Base-by-base conservation (phyloP, 2,797 vertebrate genomes). In the Phrynocephalus forsythii region DNA sequence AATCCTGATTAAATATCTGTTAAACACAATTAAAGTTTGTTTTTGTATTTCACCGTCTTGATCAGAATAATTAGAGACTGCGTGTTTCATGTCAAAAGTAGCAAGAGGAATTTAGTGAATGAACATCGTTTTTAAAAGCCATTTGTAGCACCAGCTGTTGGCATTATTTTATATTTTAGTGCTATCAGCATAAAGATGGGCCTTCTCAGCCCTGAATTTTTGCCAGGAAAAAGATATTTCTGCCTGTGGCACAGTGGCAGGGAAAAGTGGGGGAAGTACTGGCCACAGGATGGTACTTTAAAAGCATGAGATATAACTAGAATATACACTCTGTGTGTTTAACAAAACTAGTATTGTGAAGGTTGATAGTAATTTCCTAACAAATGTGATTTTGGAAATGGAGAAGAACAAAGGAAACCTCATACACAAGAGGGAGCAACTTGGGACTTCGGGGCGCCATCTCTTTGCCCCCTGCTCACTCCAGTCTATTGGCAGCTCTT, bases 1-100 rank as follows among this genome's bases (percentile, higher is more conserved):
- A 97, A 97, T 97, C 97, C 97, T 97, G 97, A 97, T 97, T 97
- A 97, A 97, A 97, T 97, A 97, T 97, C 97, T 97, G 97, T 97
- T 97, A 97, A 97, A 97, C 97, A 97, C 97, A 97, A 97, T 97
- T 97, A 97, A 97, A 97, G 97, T 97, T 97, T 97, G 97, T 97
- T 97, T 97, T 97, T 97, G 97, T 97, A 97, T 97, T 97, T 97
- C 97, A 97, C 96, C 96, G 96, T 97, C 97, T 97, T 97, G 97
- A 97, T 97, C 96, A 97, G 96, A 97, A 97, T 97, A 97, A 97
- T 97, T 97, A 97, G 97, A 97, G 97, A 97, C 97, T 97, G 96
- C 95, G 96, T 96, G 96, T 96, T 97, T 97, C 96, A 96, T 97
- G 97, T 97, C 97, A 97, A 96, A 97, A 97, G 97, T 97, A 97